Percentiles rank a stretch among this genome's conserved stretches.
phyloP scores from a whole-genome alignment of 2,888 invertebrate genomes.

The Busseola fusca region DNA sequence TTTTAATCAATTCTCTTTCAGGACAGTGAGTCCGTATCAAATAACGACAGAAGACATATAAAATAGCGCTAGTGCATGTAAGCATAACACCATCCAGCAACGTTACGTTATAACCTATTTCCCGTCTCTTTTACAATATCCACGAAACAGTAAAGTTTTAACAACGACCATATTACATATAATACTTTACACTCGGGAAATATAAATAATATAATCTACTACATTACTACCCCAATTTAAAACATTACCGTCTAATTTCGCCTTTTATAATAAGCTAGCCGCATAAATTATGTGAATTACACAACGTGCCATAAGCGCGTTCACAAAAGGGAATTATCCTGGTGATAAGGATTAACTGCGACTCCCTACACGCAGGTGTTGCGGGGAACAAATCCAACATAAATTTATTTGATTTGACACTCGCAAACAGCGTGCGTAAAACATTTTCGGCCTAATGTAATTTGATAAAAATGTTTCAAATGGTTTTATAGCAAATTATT shows the following conservation, averaged over 20 bases:
- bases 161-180: conserved; percentile 13
- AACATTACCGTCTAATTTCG: conserved; percentile 54
- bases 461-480: conserved; percentile 58
- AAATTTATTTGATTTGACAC: conserved; percentile 87
- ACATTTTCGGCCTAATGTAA: conserved; percentile 72
- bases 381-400: conserved; percentile 79
- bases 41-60: conserved; percentile 19
- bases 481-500: conserved; percentile 55
- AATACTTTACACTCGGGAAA: not conserved
- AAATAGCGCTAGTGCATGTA: conserved; percentile 28
- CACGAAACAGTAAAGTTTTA: conserved; percentile 35
- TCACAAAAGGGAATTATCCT: conserved; percentile 70
- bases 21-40: conserved; percentile 12
- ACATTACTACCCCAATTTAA: conserved; percentile 39
- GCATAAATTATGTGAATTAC: conserved; percentile 63
- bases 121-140: conserved; percentile 36
- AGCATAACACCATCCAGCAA: conserved; percentile 26
- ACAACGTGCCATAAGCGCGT: conserved; percentile 61
- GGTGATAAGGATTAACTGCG: conserved; percentile 71
- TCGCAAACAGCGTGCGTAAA: conserved; percentile 75
- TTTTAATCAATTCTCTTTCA: not conserved
- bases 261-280: conserved; percentile 57
- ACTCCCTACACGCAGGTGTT: conserved; percentile 80
- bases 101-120: conserved; percentile 29
- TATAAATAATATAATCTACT: conserved; percentile 38